phyloP scores from a whole-genome alignment of 1,140 invertebrate genomes.

The Drosophila mauritiana region DNA sequence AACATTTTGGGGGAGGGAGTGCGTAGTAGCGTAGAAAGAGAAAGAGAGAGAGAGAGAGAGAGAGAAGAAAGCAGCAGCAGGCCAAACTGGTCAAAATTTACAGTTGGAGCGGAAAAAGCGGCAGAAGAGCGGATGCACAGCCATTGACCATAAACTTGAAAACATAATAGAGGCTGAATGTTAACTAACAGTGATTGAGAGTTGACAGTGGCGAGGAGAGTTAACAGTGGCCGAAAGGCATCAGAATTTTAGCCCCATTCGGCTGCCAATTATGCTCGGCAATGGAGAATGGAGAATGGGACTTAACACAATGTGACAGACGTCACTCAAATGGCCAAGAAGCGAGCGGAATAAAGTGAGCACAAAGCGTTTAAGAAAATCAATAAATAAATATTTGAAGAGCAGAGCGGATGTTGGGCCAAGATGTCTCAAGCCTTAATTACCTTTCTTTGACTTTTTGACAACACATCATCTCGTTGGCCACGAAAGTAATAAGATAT shows the following conservation, averaged over 20 bases:
- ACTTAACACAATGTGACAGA: constrained; percentile 67
- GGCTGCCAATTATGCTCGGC: constrained; percentile 39
- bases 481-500: constrained; percentile 61
- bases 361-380: constrained; percentile 70
- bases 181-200: neutral
- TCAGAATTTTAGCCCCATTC: constrained; percentile 15
- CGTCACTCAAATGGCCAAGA: constrained; percentile 62
- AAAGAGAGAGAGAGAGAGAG: neutral
- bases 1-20: constrained; percentile 34
- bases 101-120: constrained; percentile 34
- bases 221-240: neutral
- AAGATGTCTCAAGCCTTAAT: constrained; percentile 45
- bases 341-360: constrained; percentile 49
- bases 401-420: constrained; percentile 43
- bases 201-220: constrained; percentile 26
- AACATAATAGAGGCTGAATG: neutral
- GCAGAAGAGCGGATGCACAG: constrained; percentile 9
- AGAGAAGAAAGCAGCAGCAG: constrained; percentile 3
- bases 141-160: constrained; percentile 54
- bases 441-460: constrained; percentile 30
- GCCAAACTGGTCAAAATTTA: constrained; percentile 18
- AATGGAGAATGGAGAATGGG: constrained; percentile 1
- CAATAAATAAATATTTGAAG: constrained; percentile 69
- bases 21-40: neutral
- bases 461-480: constrained; percentile 9